Evolutionary conservation across 2,888 invertebrate species (phyloP).

Genomic region (Macrophya annulata): DNA sequence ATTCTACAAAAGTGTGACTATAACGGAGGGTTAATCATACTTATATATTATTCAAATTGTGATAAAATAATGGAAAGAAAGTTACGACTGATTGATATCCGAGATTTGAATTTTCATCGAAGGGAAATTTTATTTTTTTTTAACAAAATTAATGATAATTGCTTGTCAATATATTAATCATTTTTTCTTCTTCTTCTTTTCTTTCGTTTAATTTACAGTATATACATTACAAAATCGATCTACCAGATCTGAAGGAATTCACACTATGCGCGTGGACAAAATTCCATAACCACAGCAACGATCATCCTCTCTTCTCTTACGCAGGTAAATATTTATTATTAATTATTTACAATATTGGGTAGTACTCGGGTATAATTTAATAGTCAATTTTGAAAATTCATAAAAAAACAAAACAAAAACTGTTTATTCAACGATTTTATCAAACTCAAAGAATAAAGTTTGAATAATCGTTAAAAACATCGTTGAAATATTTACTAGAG

Average conservation of each 20-base stretch:
- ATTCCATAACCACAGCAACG: constrained; percentile 90
- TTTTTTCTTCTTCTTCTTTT: constrained; percentile 63
- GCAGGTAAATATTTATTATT: constrained; percentile 81
- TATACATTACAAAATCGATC: constrained; percentile 86
- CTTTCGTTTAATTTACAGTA: constrained; percentile 82
- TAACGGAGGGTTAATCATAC: too few species aligned
- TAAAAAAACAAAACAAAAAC: too few species aligned
- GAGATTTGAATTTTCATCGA: not conserved
- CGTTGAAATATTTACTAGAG: too few species aligned
- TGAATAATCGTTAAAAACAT: too few species aligned
- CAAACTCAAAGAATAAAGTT: not conserved
- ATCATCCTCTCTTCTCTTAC: constrained; percentile 92
- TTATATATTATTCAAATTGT: too few species aligned
- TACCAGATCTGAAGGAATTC: constrained; percentile 91
- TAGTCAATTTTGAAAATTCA: too few species aligned
- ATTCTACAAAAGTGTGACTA: too few species aligned
- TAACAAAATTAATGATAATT: too few species aligned
- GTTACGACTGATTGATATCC: not conserved
- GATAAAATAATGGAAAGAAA: not conserved
- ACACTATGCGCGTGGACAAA: constrained; percentile 92
- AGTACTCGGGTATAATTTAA: too few species aligned
- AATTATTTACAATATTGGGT: not conserved
- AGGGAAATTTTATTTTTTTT: too few species aligned
- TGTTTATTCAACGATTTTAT: too few species aligned
- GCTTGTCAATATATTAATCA: too few species aligned